Conservation (phyloP, 2,888 invertebrate genomes). For the Anagyrus pseudococci region DNA sequence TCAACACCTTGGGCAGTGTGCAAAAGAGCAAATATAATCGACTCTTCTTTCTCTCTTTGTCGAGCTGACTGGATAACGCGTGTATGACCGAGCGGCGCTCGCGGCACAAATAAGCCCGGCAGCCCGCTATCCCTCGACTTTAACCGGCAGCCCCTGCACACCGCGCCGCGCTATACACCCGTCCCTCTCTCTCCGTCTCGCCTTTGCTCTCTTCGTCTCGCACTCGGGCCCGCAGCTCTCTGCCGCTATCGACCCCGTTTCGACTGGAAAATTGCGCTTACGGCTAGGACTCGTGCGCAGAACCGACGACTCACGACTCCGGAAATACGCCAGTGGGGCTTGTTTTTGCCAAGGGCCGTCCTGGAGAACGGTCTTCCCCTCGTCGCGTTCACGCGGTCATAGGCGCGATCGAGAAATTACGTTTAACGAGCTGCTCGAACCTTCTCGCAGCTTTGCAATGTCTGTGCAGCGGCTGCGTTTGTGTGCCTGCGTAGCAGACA, state of each 20-base stretch:
- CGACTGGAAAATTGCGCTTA: background rate
- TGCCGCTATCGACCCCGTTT: constrained; percentile 22
- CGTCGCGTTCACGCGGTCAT: background rate
- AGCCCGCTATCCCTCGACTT: constrained; percentile 19
- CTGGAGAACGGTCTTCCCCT: constrained; percentile 13
- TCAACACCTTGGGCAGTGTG: too few species aligned
- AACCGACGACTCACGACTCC: background rate
- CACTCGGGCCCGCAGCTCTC: background rate
- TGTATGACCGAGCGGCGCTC: constrained; percentile 7
- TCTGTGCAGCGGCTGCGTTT: too few species aligned
- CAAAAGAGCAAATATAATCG: too few species aligned
- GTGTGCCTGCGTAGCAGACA: background rate
- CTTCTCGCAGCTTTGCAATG: constrained; percentile 2
- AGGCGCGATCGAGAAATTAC: background rate
- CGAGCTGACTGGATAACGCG: too few species aligned
- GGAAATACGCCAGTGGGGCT: too few species aligned
- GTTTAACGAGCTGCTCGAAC: constrained; percentile 8
- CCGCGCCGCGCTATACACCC: too few species aligned
- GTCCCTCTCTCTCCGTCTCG: background rate
- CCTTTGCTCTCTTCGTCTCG: background rate
- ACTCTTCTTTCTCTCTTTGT: too few species aligned
- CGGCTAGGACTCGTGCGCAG: background rate
- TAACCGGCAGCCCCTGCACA: constrained; percentile 23
- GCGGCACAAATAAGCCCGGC: constrained; percentile 23
- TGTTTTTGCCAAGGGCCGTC: background rate